Evolutionary conservation across 2,797 vertebrate genomes (phyloP).

Genomic region (Prionace glauca): DNA sequence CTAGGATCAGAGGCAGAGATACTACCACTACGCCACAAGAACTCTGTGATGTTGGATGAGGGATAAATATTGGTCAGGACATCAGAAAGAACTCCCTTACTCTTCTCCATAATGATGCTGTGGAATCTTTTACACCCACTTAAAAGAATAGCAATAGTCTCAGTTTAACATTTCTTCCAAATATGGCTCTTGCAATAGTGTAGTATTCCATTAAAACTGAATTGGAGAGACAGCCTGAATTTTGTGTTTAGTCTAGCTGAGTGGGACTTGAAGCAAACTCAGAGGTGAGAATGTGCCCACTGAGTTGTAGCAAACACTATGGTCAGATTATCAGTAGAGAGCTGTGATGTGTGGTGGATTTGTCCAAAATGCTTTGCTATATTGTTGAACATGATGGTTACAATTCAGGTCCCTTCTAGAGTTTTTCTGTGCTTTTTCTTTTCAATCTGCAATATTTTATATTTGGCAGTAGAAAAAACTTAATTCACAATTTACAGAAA

Average conservation of each 20-base stretch:
- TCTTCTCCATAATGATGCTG: background rate
- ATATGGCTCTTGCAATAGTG: background rate
- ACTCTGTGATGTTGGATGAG: background rate
- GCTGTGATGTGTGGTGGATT: no score
- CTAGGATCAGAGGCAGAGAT: no score
- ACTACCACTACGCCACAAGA: no score
- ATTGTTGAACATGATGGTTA: no score
- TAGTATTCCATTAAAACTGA: background rate
- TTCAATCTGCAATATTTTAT: background rate
- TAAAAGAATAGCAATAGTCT: background rate
- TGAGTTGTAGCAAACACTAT: no score
- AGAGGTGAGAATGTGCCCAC: no score
- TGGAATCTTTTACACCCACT: background rate
- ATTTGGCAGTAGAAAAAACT: background rate
- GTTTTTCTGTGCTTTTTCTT: background rate
- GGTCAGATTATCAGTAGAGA: no score
- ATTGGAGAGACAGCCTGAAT: background rate
- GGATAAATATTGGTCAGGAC: background rate
- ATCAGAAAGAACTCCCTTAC: no score
- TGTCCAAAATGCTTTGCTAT: background rate
- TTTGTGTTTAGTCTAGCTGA: background rate
- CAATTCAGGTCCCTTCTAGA: background rate
- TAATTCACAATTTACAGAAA: background rate
- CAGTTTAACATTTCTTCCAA: background rate
- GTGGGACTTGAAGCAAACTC: no score